phyloP scores from a whole-genome alignment of 2,888 invertebrate species.

The Drosophila paucipuncta region DNA sequence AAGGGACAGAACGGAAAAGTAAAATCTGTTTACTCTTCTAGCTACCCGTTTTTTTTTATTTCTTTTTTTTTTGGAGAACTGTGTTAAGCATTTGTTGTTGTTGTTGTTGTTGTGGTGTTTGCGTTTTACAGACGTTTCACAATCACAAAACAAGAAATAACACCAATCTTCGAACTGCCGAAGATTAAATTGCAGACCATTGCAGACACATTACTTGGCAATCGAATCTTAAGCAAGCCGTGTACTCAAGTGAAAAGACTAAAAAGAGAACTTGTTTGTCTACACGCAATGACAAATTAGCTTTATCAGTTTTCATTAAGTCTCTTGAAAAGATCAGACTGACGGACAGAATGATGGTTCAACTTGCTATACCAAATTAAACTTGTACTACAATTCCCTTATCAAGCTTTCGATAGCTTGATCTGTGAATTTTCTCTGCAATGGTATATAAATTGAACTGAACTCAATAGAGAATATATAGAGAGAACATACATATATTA shows the following conservation, averaged over 20 bases:
- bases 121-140: slow-evolving; percentile 19
- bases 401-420: no score
- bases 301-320: background rate
- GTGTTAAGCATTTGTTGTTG: slow-evolving; percentile 21
- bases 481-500: slow-evolving; percentile 66
- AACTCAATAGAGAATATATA: slow-evolving; percentile 48
- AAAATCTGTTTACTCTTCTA: slow-evolving; percentile 60
- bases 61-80: slow-evolving; percentile 12
- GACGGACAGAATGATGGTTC: background rate
- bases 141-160: slow-evolving; percentile 19
- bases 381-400: background rate
- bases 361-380: background rate
- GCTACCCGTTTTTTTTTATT: slow-evolving; percentile 39
- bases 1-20: slow-evolving; percentile 42
- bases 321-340: background rate
- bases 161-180: slow-evolving; percentile 15
- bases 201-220: slow-evolving; percentile 3
- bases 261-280: background rate
- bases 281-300: background rate
- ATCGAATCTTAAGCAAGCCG: background rate
- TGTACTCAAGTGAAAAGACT: background rate
- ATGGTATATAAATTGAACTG: background rate
- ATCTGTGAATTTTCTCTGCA: slow-evolving; percentile 9
- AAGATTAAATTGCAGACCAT: slow-evolving; percentile 9
- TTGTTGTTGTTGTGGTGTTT: slow-evolving; percentile 30